phyloP scores from a whole-genome alignment of 2,797 vertebrate genomes.

The Thamnophis elegans region DNA sequence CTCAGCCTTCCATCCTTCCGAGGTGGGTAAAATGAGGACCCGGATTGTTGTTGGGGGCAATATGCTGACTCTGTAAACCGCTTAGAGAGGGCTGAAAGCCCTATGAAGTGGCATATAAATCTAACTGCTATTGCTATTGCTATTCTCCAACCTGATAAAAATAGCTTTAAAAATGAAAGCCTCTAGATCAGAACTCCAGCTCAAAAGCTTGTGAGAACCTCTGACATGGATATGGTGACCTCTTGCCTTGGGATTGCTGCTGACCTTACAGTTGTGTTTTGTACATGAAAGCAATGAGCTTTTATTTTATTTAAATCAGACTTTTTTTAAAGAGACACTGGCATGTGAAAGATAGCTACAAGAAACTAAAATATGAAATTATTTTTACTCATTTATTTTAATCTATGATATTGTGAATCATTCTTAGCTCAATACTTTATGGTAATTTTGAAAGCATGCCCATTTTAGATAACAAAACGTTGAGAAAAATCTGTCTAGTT shows the following conservation, averaged over 20 bases:
- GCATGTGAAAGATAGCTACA: background rate
- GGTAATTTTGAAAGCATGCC: background rate
- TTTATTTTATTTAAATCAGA: background rate
- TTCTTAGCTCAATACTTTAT: background rate
- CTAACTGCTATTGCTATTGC: too few species aligned
- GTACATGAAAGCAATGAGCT: background rate
- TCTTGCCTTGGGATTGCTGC: background rate
- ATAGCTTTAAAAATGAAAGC: background rate
- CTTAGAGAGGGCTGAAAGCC: too few species aligned
- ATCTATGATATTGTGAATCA: background rate
- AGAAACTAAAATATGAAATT: background rate
- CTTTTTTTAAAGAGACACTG: background rate
- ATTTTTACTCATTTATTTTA: background rate
- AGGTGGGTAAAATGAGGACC: too few species aligned
- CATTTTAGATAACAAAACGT: background rate
- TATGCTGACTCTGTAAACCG: too few species aligned
- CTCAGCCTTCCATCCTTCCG: too few species aligned
- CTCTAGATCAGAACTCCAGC: background rate
- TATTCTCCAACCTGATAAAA: background rate
- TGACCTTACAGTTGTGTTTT: background rate
- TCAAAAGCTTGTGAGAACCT: background rate
- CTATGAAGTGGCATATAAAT: too few species aligned
- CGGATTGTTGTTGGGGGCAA: too few species aligned
- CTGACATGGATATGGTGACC: background rate
- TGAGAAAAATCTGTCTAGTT: background rate